Conservation (phyloP, 2,888 invertebrate species). For the Rhabditoides inermis region DNA sequence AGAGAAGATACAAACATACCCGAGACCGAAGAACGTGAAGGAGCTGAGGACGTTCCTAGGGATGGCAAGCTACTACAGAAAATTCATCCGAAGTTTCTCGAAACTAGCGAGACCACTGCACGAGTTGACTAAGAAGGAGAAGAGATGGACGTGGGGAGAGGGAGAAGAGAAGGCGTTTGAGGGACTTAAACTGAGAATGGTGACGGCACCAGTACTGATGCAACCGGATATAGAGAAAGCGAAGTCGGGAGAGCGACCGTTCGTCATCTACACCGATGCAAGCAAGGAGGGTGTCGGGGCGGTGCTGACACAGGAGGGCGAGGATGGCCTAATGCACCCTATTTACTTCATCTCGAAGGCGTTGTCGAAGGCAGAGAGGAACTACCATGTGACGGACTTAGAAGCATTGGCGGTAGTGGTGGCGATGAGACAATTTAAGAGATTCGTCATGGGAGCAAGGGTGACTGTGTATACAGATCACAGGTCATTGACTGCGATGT, state of each 20-base stretch:
- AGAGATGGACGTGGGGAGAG: slow-evolving; percentile 6
- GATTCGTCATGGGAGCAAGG: too few species aligned
- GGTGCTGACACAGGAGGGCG: slow-evolving; percentile 10
- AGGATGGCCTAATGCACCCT: slow-evolving; percentile 5
- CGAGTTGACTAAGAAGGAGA: slow-evolving; percentile 7
- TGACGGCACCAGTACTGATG: slow-evolving; percentile 4
- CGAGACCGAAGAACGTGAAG: slow-evolving; percentile 3
- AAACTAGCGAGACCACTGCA: slow-evolving; percentile 9
- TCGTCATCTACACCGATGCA: slow-evolving; percentile 15
- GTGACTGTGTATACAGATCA: too few species aligned
- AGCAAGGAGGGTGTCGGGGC: slow-evolving; percentile 11
- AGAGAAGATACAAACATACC: neutral
- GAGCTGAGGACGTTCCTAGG: slow-evolving; percentile 17
- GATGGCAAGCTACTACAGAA: slow-evolving; percentile 13
- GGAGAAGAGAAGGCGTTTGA: too few species aligned
- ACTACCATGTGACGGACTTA: too few species aligned
- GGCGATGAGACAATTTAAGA: too few species aligned
- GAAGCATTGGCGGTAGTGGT: too few species aligned
- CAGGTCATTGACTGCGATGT: too few species aligned
- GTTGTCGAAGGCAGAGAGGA: too few species aligned
- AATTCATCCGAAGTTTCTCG: slow-evolving; percentile 14
- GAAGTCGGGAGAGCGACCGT: slow-evolving; percentile 3
- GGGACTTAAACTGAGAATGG: slow-evolving; percentile 10
- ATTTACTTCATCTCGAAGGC: slow-evolving; percentile 11
- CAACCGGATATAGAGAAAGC: slow-evolving; percentile 18